Percentiles rank a stretch among this genome's conserved stretches.
phyloP scores from a whole-genome alignment of 2,797 vertebrate genomes.

The Basileuterus tristriatus region DNA sequence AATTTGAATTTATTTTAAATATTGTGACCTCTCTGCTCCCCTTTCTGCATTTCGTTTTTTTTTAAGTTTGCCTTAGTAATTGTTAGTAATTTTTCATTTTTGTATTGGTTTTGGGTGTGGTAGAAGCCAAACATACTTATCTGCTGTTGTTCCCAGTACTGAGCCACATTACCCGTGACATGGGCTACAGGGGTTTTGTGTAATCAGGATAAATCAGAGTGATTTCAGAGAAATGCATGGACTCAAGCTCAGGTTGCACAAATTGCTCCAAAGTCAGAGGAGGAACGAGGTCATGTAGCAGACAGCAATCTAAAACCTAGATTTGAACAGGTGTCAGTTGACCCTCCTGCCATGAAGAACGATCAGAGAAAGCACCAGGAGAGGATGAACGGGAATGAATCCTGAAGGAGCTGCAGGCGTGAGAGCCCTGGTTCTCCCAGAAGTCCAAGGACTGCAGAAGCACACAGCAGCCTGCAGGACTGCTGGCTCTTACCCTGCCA shows the following conservation, averaged over 20 bases:
- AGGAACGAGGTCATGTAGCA: slow-evolving; percentile 29
- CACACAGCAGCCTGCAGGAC: background rate
- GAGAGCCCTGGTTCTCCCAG: background rate
- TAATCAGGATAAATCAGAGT: background rate
- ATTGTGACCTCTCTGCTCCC: background rate
- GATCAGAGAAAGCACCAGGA: background rate
- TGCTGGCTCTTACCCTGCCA: background rate
- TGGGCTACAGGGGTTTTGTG: background rate
- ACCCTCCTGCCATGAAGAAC: background rate
- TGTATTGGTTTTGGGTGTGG: background rate
- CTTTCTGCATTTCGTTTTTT: background rate
- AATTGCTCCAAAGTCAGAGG: slow-evolving; percentile 24
- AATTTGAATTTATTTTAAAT: background rate
- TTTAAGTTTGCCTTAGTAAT: background rate
- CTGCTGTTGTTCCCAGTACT: background rate
- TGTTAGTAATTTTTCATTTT: background rate
- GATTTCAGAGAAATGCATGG: background rate
- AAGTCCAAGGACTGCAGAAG: background rate
- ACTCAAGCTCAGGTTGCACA: slow-evolving; percentile 8
- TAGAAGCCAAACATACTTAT: background rate
- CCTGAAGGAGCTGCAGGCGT: background rate
- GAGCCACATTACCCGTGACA: background rate
- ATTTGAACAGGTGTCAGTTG: slow-evolving; percentile 38
- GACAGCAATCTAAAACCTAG: background rate
- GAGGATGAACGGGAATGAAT: accelerated